Percentiles rank a stretch among this genome's conserved stretches.
These are phyloP conservation scores for Drymonia ruficornis DNA, from an alignment of 2,888 invertebrate genomes.

Conservation along the genomic window DNA sequence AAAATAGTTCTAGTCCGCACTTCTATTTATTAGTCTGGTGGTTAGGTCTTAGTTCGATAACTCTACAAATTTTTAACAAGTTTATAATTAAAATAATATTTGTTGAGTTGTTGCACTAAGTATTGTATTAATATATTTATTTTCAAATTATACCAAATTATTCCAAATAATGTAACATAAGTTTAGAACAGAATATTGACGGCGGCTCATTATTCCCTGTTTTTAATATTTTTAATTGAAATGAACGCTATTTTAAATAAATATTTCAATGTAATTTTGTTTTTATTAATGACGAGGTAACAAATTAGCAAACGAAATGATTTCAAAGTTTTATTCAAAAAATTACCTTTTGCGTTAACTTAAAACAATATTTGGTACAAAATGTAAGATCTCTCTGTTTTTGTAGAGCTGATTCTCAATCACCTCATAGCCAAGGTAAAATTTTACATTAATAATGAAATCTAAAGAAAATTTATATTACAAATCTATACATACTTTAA, in stretches of 20 bases:
- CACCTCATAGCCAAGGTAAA: slow-evolving; percentile 71
- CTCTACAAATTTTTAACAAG: neutral
- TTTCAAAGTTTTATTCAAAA: slow-evolving; percentile 52
- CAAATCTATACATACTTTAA: slow-evolving; percentile 32
- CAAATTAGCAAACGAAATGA: slow-evolving; percentile 14
- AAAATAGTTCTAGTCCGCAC: slow-evolving; percentile 47
- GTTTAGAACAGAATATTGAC: slow-evolving; percentile 26
- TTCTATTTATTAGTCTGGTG: slow-evolving; percentile 28
- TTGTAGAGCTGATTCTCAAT: slow-evolving; percentile 52
- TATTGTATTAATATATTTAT: neutral
- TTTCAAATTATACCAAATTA: neutral
- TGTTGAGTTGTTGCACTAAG: neutral
- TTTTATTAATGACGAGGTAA: slow-evolving; percentile 43
- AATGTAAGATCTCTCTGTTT: slow-evolving; percentile 48
- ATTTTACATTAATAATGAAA: slow-evolving; percentile 41
- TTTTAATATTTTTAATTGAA: slow-evolving; percentile 36
- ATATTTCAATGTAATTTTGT: slow-evolving; percentile 51
- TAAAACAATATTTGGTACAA: slow-evolving; percentile 57
- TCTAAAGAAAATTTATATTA: slow-evolving; percentile 30
- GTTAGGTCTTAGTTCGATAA: slow-evolving; percentile 7
- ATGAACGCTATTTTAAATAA: slow-evolving; percentile 43
- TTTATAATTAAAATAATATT: neutral
- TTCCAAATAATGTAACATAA: slow-evolving; percentile 21
- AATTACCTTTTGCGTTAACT: slow-evolving; percentile 49
- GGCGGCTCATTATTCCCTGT: slow-evolving; percentile 31